These are phyloP conservation scores for Delphinus delphis DNA, from an alignment of 2,113 vertebrate species.

Conservation along the genomic window DNA sequence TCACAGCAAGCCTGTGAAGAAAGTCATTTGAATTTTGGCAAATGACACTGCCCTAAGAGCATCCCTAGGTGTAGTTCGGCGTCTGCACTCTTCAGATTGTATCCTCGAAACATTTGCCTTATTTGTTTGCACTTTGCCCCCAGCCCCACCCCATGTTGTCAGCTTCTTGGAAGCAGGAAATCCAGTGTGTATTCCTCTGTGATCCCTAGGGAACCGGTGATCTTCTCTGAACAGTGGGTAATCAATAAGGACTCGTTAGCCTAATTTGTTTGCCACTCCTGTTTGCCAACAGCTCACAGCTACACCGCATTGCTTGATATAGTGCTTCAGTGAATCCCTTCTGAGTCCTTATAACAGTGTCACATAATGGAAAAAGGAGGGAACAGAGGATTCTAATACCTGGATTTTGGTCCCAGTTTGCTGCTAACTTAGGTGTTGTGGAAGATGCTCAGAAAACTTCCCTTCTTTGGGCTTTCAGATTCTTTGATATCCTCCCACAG, in stretches of 20 bases:
- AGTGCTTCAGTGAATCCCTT: background rate
- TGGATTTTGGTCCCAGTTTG: background rate
- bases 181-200: slow-evolving; percentile 45
- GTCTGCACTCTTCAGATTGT: background rate
- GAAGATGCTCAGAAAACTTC: background rate
- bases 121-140: background rate
- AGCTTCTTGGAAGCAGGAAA: slow-evolving; percentile 44
- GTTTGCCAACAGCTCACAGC: slow-evolving; percentile 74
- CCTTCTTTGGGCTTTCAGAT: background rate
- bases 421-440: background rate
- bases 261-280: slow-evolving; percentile 69
- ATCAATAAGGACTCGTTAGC: slow-evolving; percentile 73
- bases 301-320: background rate
- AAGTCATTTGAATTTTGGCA: slow-evolving; percentile 65
- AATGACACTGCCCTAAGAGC: background rate
- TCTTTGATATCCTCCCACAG: background rate
- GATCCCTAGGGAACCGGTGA: slow-evolving; percentile 33
- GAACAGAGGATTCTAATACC: background rate
- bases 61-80: background rate
- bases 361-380: background rate
- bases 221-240: slow-evolving; percentile 63
- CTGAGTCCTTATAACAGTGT: background rate
- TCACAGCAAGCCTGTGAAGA: slow-evolving; percentile 69
- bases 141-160: background rate
- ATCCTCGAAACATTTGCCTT: slow-evolving; percentile 25